These are phyloP conservation scores for Eulacestoma nigropectus DNA, from an alignment of 2,113 vertebrate species.

Conservation along the genomic window DNA sequence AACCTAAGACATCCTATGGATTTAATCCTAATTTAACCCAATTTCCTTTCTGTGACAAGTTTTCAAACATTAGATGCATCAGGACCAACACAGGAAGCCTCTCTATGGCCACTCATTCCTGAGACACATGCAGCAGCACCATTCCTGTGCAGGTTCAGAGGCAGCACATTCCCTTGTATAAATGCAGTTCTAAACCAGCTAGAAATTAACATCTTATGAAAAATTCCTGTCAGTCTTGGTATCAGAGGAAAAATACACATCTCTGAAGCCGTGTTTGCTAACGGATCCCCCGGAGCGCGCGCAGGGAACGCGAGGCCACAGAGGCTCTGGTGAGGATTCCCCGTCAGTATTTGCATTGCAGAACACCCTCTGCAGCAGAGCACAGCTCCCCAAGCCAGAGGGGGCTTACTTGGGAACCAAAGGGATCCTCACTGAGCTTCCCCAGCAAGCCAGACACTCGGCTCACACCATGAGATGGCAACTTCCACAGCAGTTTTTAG, in stretches of 20 bases:
- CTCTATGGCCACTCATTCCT: not conserved
- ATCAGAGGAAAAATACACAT: not conserved
- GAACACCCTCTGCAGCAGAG: not conserved
- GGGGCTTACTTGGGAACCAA: not conserved
- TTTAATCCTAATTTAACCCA: not conserved
- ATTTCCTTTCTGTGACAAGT: not conserved
- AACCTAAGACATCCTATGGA: not conserved
- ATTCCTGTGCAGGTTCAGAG: not conserved
- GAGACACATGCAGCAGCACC: rapidly evolving
- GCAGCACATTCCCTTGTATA: not conserved
- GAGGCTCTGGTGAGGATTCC: not conserved
- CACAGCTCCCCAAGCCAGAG: not conserved
- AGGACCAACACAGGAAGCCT: not conserved
- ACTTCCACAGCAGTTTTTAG: not conserved
- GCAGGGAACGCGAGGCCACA: not conserved
- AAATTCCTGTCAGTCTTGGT: not conserved
- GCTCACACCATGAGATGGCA: not conserved
- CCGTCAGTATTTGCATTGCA: constrained; percentile 12
- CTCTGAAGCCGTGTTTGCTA: not conserved
- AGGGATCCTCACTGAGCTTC: not conserved
- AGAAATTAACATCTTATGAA: not conserved
- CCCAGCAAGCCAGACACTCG: not conserved
- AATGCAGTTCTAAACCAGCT: not conserved
- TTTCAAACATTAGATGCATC: not conserved
- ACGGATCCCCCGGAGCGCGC: not conserved